Conservation (phyloP, 2,888 invertebrate genomes). For the Acanthosoma haemorrhoidale region DNA sequence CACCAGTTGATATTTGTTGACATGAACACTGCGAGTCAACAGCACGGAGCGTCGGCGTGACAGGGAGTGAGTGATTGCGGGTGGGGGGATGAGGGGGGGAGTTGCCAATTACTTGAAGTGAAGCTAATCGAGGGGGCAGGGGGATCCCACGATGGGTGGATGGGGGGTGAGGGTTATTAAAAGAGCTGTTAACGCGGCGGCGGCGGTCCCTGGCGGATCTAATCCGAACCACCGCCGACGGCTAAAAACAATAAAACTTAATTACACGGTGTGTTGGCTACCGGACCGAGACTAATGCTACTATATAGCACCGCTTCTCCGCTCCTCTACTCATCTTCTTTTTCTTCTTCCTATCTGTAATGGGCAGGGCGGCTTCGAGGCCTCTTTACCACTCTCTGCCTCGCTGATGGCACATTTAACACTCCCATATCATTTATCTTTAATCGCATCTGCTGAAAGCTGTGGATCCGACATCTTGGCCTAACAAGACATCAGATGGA, state of each 20-base stretch:
- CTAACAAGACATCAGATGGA: too few species aligned
- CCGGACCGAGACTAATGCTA: constrained; percentile 1
- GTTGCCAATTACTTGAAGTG: neutral
- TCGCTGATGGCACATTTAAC: too few species aligned
- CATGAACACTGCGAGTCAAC: too few species aligned
- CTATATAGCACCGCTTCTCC: constrained; percentile 10
- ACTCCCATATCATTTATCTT: too few species aligned
- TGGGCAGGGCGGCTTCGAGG: too few species aligned
- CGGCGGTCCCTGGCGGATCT: too few species aligned
- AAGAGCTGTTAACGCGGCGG: neutral
- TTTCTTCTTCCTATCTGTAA: neutral
- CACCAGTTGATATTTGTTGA: too few species aligned
- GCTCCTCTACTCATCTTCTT: neutral
- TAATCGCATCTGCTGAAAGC: too few species aligned
- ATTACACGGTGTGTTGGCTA: constrained; percentile 26
- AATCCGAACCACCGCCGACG: neutral
- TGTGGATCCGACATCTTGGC: too few species aligned
- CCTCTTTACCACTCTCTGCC: too few species aligned
- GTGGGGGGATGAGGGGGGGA: neutral
- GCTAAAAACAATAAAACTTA: constrained; percentile 32
- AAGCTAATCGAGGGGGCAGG: neutral
- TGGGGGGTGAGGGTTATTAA: neutral
- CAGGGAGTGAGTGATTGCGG: neutral
- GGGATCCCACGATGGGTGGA: too few species aligned
- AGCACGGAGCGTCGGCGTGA: neutral